Percentiles rank a stretch among this genome's conserved stretches.
These are phyloP conservation scores for Lasaia peninsularis DNA, from an alignment of 1,140 invertebrate species.

Conservation along the genomic window DNA sequence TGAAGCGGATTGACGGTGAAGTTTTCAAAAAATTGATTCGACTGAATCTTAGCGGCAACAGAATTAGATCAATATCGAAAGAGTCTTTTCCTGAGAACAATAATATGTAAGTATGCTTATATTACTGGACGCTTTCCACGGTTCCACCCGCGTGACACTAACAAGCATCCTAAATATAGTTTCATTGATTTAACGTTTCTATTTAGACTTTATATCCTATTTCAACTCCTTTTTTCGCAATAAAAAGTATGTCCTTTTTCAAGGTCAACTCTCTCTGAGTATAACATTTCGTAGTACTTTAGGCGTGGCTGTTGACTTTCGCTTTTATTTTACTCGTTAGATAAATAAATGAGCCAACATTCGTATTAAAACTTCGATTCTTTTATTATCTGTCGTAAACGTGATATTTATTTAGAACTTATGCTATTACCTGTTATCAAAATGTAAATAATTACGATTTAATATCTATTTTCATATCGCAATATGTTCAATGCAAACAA, in stretches of 20 bases:
- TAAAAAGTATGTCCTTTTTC: too few species aligned
- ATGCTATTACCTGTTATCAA: conserved; percentile 3
- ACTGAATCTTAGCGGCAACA: conserved; percentile 59
- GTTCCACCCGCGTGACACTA: too few species aligned
- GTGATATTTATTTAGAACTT: conserved; percentile 7
- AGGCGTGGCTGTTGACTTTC: too few species aligned
- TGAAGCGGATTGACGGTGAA: conserved; percentile 36
- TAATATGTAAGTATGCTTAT: conserved; percentile 54
- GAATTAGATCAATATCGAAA: conserved; percentile 54
- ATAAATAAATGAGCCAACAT: not conserved
- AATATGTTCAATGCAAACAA: conserved; percentile 6
- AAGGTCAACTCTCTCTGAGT: too few species aligned
- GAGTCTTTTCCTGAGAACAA: conserved; percentile 57
- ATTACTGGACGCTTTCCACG: not conserved
- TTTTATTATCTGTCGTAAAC: conserved; percentile 4
- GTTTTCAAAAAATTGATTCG: conserved; percentile 47
- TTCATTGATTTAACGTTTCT: too few species aligned
- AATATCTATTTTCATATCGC: not conserved
- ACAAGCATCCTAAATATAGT: too few species aligned
- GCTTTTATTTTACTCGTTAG: not conserved
- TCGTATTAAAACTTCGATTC: conserved; percentile 3
- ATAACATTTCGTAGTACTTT: too few species aligned
- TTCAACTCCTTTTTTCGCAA: too few species aligned
- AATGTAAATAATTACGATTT: not conserved
- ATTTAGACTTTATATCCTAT: too few species aligned